phyloP scores from a whole-genome alignment of 37 sponge, comb jelly and placozoan genomes.

The Agelas oroides region DNA sequence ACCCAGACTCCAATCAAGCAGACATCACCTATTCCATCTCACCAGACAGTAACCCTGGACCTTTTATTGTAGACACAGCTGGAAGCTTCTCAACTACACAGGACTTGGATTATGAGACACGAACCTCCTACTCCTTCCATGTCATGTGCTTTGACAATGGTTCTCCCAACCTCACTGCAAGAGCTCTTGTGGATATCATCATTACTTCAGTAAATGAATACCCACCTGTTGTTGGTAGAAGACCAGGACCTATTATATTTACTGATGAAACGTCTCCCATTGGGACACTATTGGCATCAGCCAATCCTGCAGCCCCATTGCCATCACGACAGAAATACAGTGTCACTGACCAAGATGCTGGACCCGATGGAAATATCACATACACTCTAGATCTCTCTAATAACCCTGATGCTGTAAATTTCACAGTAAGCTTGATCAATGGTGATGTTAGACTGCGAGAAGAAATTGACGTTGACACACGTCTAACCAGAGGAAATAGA shows the following conservation, averaged over 20 bases:
- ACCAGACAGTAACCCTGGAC: not conserved
- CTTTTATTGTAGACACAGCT: conserved; percentile 37
- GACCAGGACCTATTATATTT: not conserved
- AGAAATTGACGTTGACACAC: conserved; percentile 17
- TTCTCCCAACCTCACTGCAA: conserved; percentile 1
- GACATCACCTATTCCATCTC: conserved; percentile 11
- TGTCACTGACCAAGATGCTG: conserved; percentile 45
- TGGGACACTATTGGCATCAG: conserved; percentile 26
- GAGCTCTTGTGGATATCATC: conserved; percentile 32
- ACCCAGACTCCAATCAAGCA: conserved; percentile 26
- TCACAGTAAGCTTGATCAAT: conserved; percentile 15
- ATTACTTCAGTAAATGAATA: conserved; percentile 59
- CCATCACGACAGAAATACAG: not conserved
- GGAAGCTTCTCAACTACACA: conserved; percentile 45
- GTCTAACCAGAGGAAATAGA: not conserved
- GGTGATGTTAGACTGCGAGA: conserved; percentile 14
- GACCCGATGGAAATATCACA: conserved; percentile 52
- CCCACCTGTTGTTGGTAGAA: conserved; percentile 17
- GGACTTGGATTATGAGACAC: conserved; percentile 64
- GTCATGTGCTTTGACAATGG: conserved; percentile 52
- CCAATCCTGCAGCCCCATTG: not conserved
- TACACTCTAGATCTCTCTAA: conserved; percentile 38
- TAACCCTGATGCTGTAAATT: not conserved
- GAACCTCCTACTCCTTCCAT: conserved; percentile 38
- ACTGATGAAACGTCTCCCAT: conserved; percentile 6